Conservation (phyloP, 2,888 invertebrate genomes). For the Iselma pallidipennis region DNA sequence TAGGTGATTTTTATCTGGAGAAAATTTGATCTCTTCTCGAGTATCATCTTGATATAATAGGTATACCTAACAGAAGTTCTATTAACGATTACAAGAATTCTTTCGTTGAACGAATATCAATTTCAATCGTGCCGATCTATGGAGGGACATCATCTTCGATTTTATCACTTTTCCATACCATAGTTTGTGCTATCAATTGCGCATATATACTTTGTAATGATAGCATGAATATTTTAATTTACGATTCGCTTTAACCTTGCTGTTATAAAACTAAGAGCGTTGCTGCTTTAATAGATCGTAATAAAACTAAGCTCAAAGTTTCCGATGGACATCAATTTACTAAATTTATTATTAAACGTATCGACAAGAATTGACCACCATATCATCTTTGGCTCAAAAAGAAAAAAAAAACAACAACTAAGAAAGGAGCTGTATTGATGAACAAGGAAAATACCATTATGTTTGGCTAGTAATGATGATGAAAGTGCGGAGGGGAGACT, state of each 20-base stretch:
- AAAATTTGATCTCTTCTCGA: neutral
- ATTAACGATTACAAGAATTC: too few relatives aligned
- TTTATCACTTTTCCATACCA: constrained; percentile 13
- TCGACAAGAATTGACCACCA: neutral
- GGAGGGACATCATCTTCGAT: constrained; percentile 14
- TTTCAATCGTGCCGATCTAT: neutral
- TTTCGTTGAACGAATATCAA: too few relatives aligned
- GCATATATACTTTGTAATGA: constrained; percentile 38
- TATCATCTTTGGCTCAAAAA: too few relatives aligned
- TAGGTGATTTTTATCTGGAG: neutral
- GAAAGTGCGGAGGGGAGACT: constrained; percentile 9
- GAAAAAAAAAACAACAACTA: constrained; percentile 8
- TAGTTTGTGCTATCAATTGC: constrained; percentile 20
- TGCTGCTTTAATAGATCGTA: constrained; percentile 46
- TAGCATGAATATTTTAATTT: constrained; percentile 47
- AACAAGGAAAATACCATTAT: neutral
- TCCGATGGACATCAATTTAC: constrained; percentile 43
- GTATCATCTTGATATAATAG: too few relatives aligned
- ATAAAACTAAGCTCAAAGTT: constrained; percentile 44
- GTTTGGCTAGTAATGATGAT: neutral
- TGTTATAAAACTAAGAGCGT: constrained; percentile 47
- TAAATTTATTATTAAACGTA: constrained; percentile 43
- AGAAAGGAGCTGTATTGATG: neutral
- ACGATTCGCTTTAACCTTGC: constrained; percentile 37
- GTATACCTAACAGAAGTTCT: too few relatives aligned